Base-by-base conservation (phyloP, 2,888 invertebrate species). In the Mythimna pallens region DNA sequence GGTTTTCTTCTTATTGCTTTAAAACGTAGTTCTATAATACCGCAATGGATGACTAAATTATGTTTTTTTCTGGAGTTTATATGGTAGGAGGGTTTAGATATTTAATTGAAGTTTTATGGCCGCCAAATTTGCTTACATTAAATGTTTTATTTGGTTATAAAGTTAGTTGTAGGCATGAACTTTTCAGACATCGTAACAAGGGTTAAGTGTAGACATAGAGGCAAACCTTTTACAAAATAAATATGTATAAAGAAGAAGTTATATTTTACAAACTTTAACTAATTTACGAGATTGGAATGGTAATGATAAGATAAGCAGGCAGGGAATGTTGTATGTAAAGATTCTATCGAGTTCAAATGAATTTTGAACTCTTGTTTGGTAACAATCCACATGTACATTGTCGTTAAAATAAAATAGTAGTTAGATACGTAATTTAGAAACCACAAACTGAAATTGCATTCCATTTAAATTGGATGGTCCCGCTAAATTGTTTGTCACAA, bases 401-500 rank as follows among this genome's bases (percentile, higher is more conserved):
- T 50, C 0, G 20, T 30, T 50, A 50, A 64, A 12, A 59, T 50
- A 50, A 64, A 50, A 64, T 34, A 64, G 50, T 50, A 64, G 30
- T 34, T 50, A 20, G 25, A n/a, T 50, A 50, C 36, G n/a, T 43
- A 62, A 80, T 73, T 73, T 80, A 55, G 55, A 57, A 65, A 65
- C 68, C 68, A 55, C 73, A 69, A 78, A 78, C 69, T 69, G 58
- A 52, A 78, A 82, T 30, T 57, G 25, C 63, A 59, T 58, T 54
- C 68, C 68, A 66, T 77, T 82, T 66, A 64, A 78, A 64, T 59
- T 64, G 52, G 47, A 61, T 54, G 36, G 55, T 52, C 22, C 54
- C 9, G 63, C 59, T 82, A 70, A 82, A 80, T 82, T 80, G 73
- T 65, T 82, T 82, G 80, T 67, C 83, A 73, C 83, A 61, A 79